phyloP scores from a whole-genome alignment of 2,888 invertebrate genomes.

The Nudaria mundana region DNA sequence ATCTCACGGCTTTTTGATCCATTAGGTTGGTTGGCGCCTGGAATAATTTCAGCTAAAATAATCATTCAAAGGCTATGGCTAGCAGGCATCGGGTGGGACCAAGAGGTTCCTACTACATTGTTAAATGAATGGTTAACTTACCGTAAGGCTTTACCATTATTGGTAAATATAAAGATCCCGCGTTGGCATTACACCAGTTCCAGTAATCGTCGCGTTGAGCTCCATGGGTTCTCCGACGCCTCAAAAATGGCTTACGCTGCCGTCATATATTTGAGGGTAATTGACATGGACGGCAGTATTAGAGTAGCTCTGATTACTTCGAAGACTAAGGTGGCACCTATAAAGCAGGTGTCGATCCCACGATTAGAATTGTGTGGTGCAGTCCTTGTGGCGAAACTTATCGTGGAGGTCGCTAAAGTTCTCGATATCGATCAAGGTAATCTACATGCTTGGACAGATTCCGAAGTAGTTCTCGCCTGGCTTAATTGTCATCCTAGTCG shows the following conservation, averaged over 20 bases:
- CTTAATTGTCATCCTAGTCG: too few relatives aligned
- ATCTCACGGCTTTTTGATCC: slow-evolving; percentile 20
- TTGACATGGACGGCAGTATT: background rate
- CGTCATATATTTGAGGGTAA: background rate
- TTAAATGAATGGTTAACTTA: slow-evolving; percentile 22
- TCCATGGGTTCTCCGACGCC: slow-evolving; percentile 2
- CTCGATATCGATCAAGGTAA: background rate
- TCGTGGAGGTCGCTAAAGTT: background rate
- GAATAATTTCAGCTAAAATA: slow-evolving; percentile 6
- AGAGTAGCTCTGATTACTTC: background rate
- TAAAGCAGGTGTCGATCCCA: slow-evolving; percentile 3
- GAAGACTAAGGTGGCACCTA: slow-evolving; percentile 3
- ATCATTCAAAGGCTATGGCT: slow-evolving; percentile 11
- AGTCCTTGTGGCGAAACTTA: background rate
- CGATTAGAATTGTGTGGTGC: slow-evolving; percentile 6
- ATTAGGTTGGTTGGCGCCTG: slow-evolving; percentile 11
- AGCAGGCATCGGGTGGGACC: slow-evolving; percentile 14
- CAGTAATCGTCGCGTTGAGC: background rate
- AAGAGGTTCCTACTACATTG: slow-evolving; percentile 6
- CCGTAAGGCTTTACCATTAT: slow-evolving; percentile 7
- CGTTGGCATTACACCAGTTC: slow-evolving; percentile 13
- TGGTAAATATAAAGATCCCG: slow-evolving; percentile 12
- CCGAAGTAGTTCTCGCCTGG: background rate
- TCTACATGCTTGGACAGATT: slow-evolving; percentile 2
- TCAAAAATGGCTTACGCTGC: slow-evolving; percentile 3